Base-by-base conservation (phyloP, 2,888 invertebrate species). In the Acleris emargana region DNA sequence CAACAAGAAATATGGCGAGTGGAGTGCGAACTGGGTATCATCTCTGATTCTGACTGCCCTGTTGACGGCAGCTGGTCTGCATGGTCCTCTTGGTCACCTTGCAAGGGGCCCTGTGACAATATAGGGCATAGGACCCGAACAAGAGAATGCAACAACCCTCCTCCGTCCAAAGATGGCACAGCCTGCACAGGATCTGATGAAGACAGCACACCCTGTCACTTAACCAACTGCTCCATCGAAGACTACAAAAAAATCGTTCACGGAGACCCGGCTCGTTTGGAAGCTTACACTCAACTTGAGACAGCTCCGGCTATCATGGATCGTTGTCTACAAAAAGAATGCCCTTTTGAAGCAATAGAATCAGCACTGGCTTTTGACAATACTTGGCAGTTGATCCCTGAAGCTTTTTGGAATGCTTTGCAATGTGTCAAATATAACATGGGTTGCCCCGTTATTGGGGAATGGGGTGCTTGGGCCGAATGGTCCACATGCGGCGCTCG, bases 391-490 rank as follows among this genome's bases (percentile, higher is more conserved):
- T 71, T 89, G 13, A 81, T 79, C 67, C 68, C 89, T 5, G 92
- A 90, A 75, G 72, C 78, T 0, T 64, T 89, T 43, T 93, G 93
- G 93, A 93, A 93, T 73, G 80, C 93, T 0, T 77, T 93, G 32
- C 89, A 86, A 67, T 93, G 93, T 69, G 89, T 93, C 6, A 93
- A 93, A 70, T 87, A 88, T 69, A 89, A 91, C 72, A 74, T 91
- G 52, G 93, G 93, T 1, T 93, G 93, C 72, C 88, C 89, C 58
- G 84, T 93, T 53, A 64, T 75, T 2, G 91, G 91, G 5, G 88
- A 86, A 72, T 91, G 91, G 91, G 85, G 91, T 1, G 64, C 79
- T 11, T 91, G 91, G 91, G 83, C 87, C 17, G 69, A 78, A 7
- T 89, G 89, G 88, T 88, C 91, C 0, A 73, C 83, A 0, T 92